Conservation (phyloP, 2,888 invertebrate genomes). For the Tupiocoris notatus region DNA sequence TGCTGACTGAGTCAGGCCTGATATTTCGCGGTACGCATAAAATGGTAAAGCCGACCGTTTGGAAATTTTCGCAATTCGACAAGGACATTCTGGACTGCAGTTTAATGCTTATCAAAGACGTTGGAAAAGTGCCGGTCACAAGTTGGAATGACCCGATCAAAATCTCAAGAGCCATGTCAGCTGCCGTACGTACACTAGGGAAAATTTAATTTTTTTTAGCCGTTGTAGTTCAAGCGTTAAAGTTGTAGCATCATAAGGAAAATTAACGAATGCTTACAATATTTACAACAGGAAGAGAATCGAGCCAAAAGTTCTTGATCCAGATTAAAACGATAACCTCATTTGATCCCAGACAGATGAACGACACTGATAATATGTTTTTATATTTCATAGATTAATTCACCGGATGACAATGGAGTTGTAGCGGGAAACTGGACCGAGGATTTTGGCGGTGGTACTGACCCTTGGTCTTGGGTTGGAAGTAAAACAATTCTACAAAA, state of each 20-base stretch:
- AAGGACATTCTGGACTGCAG: conserved; percentile 77
- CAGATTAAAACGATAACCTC: too few relatives aligned
- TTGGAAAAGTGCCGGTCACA: conserved; percentile 67
- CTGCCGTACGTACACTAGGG: conserved; percentile 62
- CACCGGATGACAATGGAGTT: conserved; percentile 82
- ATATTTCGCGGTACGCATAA: conserved; percentile 90
- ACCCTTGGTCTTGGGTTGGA: conserved; percentile 88
- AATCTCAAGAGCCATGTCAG: conserved; percentile 76
- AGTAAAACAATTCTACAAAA: conserved; percentile 81
- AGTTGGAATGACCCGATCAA: conserved; percentile 75
- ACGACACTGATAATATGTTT: too few relatives aligned
- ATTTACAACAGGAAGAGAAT: too few relatives aligned
- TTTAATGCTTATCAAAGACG: conserved; percentile 68
- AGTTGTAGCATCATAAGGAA: neutral
- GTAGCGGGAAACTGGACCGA: conserved; percentile 86
- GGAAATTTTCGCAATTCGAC: conserved; percentile 91
- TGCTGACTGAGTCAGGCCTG: conserved; percentile 81
- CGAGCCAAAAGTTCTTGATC: too few relatives aligned
- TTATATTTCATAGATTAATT: conserved; percentile 62
- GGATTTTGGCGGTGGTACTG: conserved; percentile 78
- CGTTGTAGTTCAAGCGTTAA: neutral
- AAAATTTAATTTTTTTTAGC: neutral
- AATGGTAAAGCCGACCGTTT: conserved; percentile 76
- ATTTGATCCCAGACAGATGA: too few relatives aligned
- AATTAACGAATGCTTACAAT: too few relatives aligned